Evolutionary conservation across 2,888 invertebrate species (phyloP).

Genomic region (Lasioglossum zephyrum): DNA sequence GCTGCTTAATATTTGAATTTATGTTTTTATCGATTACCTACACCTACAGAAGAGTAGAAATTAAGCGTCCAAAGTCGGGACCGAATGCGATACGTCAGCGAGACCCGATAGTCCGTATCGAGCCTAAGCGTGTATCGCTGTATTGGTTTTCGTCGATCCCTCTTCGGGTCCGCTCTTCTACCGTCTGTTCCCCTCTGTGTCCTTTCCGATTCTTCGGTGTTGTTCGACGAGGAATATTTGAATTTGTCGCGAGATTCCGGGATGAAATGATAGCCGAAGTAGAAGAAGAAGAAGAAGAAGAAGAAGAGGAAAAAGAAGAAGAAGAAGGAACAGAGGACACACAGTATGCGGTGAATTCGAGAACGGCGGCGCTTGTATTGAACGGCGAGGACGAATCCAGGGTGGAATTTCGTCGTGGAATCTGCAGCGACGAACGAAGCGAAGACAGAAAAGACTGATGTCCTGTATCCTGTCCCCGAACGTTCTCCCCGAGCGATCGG

Average conservation of each 20-base stretch:
- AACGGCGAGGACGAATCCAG: slow-evolving; percentile 69
- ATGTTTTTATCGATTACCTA: slow-evolving; percentile 50
- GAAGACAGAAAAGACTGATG: slow-evolving; percentile 75
- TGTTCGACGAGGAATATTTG: slow-evolving; percentile 34
- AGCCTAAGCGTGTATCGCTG: background rate
- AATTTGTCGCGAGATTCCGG: slow-evolving; percentile 41
- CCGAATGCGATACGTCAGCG: background rate
- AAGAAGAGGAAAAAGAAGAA: background rate
- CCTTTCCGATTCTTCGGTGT: too few relatives aligned
- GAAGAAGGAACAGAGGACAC: slow-evolving; percentile 27
- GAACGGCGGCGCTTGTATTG: slow-evolving; percentile 72
- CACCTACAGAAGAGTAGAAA: background rate
- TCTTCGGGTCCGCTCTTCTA: background rate
- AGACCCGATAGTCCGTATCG: too few relatives aligned
- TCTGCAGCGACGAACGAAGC: slow-evolving; percentile 66
- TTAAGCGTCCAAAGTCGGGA: background rate
- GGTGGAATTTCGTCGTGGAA: slow-evolving; percentile 73
- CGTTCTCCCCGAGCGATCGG: slow-evolving; percentile 45
- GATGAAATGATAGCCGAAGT: slow-evolving; percentile 6
- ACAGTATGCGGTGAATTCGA: slow-evolving; percentile 47
- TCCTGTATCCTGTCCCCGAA: slow-evolving; percentile 60
- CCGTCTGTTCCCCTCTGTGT: background rate
- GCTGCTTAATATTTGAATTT: background rate
- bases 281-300: background rate
- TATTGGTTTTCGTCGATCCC: background rate